phyloP scores from a whole-genome alignment of 1,140 invertebrate genomes.

The Panonychus citri region DNA sequence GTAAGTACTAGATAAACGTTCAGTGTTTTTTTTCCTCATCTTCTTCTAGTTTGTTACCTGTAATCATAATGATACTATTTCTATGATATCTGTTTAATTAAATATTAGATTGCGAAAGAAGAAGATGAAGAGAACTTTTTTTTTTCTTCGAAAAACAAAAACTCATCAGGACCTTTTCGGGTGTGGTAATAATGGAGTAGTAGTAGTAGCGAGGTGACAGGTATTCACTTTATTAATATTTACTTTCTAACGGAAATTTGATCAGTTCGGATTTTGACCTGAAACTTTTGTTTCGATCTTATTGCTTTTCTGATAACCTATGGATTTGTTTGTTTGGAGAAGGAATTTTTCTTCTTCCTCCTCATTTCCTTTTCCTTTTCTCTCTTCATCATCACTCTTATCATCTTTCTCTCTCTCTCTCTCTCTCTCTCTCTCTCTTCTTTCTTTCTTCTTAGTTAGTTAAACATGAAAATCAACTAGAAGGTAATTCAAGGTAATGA shows the following conservation, averaged over 20 bases:
- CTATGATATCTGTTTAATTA: no score
- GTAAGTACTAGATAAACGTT: no score
- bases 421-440: background rate
- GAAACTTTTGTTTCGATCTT: background rate
- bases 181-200: no score
- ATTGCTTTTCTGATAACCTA: background rate
- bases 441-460: background rate
- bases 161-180: no score
- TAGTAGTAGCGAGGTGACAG: no score
- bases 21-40: no score
- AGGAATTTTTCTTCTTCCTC: background rate
- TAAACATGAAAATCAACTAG: background rate
- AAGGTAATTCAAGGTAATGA: background rate
- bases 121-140: no score
- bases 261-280: background rate
- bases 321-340: background rate
- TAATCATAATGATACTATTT: no score
- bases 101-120: no score
- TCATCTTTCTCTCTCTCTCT: background rate
- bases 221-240: no score
- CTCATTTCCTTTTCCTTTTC: background rate
- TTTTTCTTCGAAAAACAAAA: no score
- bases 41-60: no score
- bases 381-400: background rate
- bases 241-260: background rate